Conservation (phyloP, 2,113 vertebrate species). For the Sminthopsis crassicaudata region DNA sequence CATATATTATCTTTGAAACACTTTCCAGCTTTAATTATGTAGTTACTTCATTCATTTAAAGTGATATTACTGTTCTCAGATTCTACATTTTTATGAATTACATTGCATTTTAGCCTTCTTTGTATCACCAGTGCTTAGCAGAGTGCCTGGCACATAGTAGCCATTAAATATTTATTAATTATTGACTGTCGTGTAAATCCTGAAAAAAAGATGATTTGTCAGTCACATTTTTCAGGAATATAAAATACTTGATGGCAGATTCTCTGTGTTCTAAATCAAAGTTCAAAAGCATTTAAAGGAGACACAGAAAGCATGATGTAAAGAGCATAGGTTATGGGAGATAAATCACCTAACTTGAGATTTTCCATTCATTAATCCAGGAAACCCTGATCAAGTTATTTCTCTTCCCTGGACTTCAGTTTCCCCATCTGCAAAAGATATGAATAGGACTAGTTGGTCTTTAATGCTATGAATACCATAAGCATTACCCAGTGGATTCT, state of each 20-base stretch:
- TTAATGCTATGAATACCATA: constrained; percentile 5
- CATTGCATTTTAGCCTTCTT: background rate
- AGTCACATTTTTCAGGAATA: constrained; percentile 2
- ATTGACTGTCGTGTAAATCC: background rate
- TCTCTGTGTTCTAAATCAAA: background rate
- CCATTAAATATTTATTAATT: background rate
- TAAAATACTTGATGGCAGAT: constrained; percentile 6
- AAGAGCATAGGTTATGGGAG: background rate
- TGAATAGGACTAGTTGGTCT: background rate
- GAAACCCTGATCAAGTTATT: background rate
- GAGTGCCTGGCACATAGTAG: background rate
- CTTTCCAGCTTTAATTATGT: background rate
- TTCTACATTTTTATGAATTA: background rate
- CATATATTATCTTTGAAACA: background rate
- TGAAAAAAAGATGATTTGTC: background rate
- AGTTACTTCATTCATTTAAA: background rate
- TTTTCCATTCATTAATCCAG: background rate
- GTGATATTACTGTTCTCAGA: background rate
- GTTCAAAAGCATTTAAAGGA: constrained; percentile 9
- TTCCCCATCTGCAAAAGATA: constrained; percentile 2
- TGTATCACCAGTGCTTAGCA: background rate
- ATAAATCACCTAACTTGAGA: background rate
- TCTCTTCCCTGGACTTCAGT: background rate
- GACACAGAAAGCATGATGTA: background rate
- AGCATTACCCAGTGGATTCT: background rate